Evolutionary conservation across 2,797 vertebrate genomes (phyloP).

Genomic region (Parambassis ranga): DNA sequence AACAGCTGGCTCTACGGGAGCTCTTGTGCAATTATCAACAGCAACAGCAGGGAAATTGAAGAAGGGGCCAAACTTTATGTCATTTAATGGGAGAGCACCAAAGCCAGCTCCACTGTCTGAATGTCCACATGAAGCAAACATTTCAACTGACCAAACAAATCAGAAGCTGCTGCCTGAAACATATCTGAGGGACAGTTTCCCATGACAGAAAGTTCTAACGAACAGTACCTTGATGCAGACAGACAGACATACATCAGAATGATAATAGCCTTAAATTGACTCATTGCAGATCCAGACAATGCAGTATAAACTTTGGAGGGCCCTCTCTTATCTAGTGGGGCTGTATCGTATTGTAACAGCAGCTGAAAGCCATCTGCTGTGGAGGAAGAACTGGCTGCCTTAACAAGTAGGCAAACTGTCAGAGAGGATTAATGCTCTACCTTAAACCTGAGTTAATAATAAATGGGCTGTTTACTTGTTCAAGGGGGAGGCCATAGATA

Average conservation of each 20-base stretch:
- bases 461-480: constrained; percentile 89
- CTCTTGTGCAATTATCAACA: constrained; percentile 76
- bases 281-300: constrained; percentile 48
- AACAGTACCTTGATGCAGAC: constrained; percentile 20
- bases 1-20: constrained; percentile 78
- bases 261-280: constrained; percentile 47
- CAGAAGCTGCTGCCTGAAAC: constrained; percentile 1
- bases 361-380: constrained; percentile 83
- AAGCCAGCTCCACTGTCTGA: constrained; percentile 36
- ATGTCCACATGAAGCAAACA: constrained; percentile 22
- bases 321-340: constrained; percentile 56
- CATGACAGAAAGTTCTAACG: not conserved
- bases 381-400: constrained; percentile 80
- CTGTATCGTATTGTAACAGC: constrained; percentile 58
- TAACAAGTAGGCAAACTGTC: constrained; percentile 88
- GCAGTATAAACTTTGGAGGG: constrained; percentile 39
- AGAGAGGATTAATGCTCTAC: constrained; percentile 87
- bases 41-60: constrained; percentile 56
- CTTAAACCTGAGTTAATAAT: constrained; percentile 91
- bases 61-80: constrained; percentile 56
- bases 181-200: not conserved
- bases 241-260: constrained; percentile 21
- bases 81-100: constrained; percentile 37
- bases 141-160: constrained; percentile 32
- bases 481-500: constrained; percentile 87